phyloP scores from a whole-genome alignment of 2,113 vertebrate genomes.

The Gallinago jamesoni region DNA sequence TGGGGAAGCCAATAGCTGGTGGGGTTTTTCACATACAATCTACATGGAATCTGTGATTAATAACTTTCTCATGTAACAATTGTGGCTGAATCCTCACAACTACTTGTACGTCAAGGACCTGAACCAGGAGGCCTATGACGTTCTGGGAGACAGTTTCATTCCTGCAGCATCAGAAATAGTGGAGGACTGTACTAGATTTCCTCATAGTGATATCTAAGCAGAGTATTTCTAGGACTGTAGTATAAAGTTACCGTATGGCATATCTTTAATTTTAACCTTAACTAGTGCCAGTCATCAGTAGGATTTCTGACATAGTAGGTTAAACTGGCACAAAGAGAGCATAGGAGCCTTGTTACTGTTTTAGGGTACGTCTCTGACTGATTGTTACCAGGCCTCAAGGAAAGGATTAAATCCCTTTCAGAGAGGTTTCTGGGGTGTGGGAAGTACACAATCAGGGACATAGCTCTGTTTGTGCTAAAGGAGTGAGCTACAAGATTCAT shows the following conservation, averaged over 20 bases:
- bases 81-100: neutral
- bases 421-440: neutral
- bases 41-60: neutral
- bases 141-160: neutral
- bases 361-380: neutral
- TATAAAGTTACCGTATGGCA: neutral
- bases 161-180: neutral
- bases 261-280: neutral
- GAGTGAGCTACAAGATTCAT: neutral
- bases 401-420: neutral
- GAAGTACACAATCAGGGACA: neutral
- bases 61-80: neutral
- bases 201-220: neutral
- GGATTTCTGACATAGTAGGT: neutral
- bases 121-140: neutral
- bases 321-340: neutral
- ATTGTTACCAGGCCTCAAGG: neutral
- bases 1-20: neutral
- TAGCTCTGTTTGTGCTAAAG: neutral
- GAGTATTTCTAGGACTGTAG: neutral
- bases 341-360: neutral
- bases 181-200: neutral
- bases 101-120: neutral
- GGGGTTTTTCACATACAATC: neutral
- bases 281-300: neutral